phyloP scores from a whole-genome alignment of 1,140 invertebrate species.

The Maniola jurtina region DNA sequence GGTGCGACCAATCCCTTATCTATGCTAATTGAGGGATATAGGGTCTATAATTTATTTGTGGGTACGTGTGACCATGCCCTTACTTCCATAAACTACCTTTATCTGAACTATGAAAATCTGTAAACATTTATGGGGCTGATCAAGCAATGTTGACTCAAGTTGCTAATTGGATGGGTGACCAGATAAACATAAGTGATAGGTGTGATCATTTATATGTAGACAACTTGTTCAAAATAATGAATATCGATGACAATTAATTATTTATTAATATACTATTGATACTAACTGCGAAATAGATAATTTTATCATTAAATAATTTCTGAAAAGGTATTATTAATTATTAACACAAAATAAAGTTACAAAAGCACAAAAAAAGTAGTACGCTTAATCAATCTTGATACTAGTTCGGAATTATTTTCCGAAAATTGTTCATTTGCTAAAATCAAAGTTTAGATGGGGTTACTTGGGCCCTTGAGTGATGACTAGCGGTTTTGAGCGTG shows the following conservation, averaged over 20 bases:
- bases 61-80: constrained; percentile 24
- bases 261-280: too few relatives aligned
- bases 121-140: too few relatives aligned
- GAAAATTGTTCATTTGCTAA: constrained; percentile 28
- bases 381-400: constrained; percentile 3
- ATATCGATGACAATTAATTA: too few relatives aligned
- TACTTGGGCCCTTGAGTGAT: constrained; percentile 45
- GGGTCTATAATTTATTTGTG: constrained; percentile 39
- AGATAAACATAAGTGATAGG: too few relatives aligned
- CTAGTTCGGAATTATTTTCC: constrained; percentile 17
- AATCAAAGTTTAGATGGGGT: constrained; percentile 37
- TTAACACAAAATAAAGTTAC: too few relatives aligned
- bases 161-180: too few relatives aligned
- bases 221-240: too few relatives aligned
- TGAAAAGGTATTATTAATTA: too few relatives aligned
- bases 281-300: too few relatives aligned
- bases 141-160: too few relatives aligned
- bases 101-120: not conserved
- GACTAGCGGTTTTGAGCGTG: constrained; percentile 48
- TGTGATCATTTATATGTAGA: too few relatives aligned
- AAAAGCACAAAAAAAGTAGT: not conserved
- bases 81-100: not conserved
- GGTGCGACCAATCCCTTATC: constrained; percentile 34
- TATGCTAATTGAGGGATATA: constrained; percentile 41
- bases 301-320: too few relatives aligned